Conservation (phyloP, 2,113 vertebrate genomes). For the Centropus unirufus region DNA sequence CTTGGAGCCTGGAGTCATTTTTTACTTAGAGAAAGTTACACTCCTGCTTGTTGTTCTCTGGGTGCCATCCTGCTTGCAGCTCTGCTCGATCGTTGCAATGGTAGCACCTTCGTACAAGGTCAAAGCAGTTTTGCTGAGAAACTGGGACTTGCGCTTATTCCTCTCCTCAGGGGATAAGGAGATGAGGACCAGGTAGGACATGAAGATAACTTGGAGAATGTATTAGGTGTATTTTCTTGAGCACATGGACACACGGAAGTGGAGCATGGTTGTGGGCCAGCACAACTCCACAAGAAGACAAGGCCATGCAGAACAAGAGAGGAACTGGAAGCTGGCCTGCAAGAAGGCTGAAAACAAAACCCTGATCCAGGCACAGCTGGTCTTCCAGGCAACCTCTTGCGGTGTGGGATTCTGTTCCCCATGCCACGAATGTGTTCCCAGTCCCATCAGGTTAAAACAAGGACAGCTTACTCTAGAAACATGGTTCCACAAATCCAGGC, state of each 20-base stretch:
- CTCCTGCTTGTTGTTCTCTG: not conserved
- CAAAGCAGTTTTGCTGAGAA: not conserved
- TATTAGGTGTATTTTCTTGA: not conserved
- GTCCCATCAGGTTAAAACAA: not conserved
- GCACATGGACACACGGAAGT: not conserved
- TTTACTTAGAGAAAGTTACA: not conserved
- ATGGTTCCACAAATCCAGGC: not conserved
- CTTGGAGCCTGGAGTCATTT: not conserved
- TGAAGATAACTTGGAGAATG: not conserved
- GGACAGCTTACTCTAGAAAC: not conserved
- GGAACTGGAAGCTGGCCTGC: not conserved
- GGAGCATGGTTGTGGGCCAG: not conserved
- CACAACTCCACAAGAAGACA: not conserved
- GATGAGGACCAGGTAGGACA: not conserved
- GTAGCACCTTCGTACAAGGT: not conserved
- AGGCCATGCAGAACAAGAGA: not conserved
- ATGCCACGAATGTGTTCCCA: not conserved
- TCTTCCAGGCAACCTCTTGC: not conserved
- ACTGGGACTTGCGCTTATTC: not conserved
- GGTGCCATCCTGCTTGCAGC: not conserved
- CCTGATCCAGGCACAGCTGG: not conserved
- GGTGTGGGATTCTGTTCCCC: not conserved
- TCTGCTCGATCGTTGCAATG: not conserved
- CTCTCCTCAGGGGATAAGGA: not conserved
- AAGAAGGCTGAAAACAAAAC: not conserved